Percentiles rank a stretch among this genome's conserved stretches.
Evolutionary conservation across 2,888 invertebrate genomes (phyloP).

Genomic region (Tuberolachnus salignus): DNA sequence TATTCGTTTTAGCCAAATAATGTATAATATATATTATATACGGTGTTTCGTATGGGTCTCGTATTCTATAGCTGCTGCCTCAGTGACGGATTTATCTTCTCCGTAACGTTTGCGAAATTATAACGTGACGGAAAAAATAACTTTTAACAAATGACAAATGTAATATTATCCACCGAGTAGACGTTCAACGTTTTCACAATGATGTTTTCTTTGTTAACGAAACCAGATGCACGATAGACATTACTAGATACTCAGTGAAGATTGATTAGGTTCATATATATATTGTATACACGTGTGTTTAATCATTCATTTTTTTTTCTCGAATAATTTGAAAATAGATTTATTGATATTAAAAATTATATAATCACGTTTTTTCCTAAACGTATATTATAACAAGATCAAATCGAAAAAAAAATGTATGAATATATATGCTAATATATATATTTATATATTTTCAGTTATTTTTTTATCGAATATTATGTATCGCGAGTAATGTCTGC

Average conservation of each 20-base stretch:
- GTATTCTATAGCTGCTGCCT: too few species aligned
- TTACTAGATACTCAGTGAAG: too few species aligned
- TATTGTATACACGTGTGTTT: slow-evolving; percentile 11
- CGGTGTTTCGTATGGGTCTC: not conserved
- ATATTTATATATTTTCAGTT: too few species aligned
- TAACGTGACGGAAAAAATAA: slow-evolving; percentile 25
- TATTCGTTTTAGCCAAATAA: too few species aligned
- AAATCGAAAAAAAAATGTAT: too few species aligned
- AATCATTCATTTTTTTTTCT: not conserved
- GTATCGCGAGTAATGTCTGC: too few species aligned
- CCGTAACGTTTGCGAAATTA: slow-evolving; percentile 31
- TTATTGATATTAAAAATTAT: too few species aligned
- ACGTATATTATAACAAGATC: too few species aligned
- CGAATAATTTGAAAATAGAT: too few species aligned
- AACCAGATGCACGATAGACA: slow-evolving; percentile 34
- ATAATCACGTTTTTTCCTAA: too few species aligned
- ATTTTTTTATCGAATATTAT: too few species aligned
- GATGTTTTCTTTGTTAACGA: slow-evolving; percentile 4
- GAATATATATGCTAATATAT: too few species aligned
- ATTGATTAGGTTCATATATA: not conserved
- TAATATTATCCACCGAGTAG: slow-evolving; percentile 5
- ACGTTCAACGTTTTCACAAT: not conserved
- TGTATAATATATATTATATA: not conserved
- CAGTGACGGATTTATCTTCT: slow-evolving; percentile 19
- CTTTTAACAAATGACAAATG: slow-evolving; percentile 14